Percentiles rank a stretch among this genome's conserved stretches.
Conservation (phyloP, 2,888 invertebrate genomes). For the Cancer borealis region DNA sequence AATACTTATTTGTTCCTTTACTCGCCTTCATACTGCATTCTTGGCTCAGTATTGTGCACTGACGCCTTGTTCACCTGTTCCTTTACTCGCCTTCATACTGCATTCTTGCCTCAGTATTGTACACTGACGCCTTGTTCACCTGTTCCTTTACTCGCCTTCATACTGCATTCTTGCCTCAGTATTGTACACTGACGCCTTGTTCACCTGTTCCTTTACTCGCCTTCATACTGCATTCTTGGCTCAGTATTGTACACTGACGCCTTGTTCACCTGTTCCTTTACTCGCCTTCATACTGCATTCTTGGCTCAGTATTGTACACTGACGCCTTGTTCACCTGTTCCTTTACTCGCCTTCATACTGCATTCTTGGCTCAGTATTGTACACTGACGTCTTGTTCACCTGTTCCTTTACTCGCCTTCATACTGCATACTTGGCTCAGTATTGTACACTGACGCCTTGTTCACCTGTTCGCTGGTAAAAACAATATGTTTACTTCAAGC, state of each 20-base stretch:
- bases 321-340: background rate
- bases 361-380: background rate
- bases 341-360: background rate
- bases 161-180: background rate
- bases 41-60: background rate
- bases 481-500: background rate
- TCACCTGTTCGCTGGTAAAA: no score
- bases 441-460: background rate
- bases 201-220: background rate
- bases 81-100: background rate
- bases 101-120: background rate
- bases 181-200: background rate
- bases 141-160: background rate
- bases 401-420: background rate
- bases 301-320: background rate
- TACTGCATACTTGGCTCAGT: background rate
- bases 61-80: background rate
- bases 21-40: background rate
- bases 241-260: background rate
- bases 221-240: background rate
- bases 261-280: background rate
- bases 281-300: background rate
- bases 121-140: background rate
- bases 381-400: background rate
- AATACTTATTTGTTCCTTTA: background rate